Evolutionary conservation across 1,140 invertebrate genomes (phyloP).

Genomic region (Drosophila bocqueti): DNA sequence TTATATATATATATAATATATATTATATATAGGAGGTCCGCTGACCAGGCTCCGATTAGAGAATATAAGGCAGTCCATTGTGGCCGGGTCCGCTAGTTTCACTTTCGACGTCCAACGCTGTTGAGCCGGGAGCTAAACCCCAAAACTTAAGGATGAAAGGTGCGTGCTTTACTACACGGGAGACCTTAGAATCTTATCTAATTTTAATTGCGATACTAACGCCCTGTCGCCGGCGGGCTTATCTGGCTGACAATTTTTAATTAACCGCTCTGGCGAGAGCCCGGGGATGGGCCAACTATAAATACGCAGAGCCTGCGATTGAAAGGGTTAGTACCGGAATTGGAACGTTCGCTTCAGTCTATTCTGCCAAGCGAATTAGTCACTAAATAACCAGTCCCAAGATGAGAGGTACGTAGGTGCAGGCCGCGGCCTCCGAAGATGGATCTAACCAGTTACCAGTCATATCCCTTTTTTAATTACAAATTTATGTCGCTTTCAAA

Average conservation of each 20-base stretch:
- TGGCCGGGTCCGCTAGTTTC: constrained; percentile 38
- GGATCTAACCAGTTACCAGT: neutral
- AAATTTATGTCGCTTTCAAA: neutral
- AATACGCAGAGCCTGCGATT: constrained; percentile 23
- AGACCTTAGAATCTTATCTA: constrained; percentile 47
- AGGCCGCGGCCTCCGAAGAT: neutral
- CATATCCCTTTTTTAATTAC: neutral
- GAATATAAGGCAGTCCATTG: constrained; percentile 39
- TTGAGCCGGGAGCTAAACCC: constrained; percentile 21
- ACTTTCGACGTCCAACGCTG: constrained; percentile 36
- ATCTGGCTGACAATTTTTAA: constrained; percentile 69
- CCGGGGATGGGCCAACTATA: constrained; percentile 38
- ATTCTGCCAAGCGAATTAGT: constrained; percentile 24
- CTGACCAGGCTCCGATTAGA: constrained; percentile 32
- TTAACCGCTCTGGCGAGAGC: constrained; percentile 41
- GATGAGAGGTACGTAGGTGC: constrained; percentile 33
- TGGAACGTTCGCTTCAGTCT: constrained; percentile 30
- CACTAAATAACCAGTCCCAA: constrained; percentile 4
- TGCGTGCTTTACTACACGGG: constrained; percentile 31
- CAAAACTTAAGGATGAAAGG: constrained; percentile 39
- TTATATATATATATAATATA: constrained; percentile 1
- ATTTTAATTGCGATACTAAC: constrained; percentile 63
- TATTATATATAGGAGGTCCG: constrained; percentile 15
- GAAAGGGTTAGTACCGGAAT: constrained; percentile 39
- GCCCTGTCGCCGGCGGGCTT: constrained; percentile 45